Evolutionary conservation across 2,113 vertebrate genomes (phyloP), one percentile per base, ranked within the genome.

Genomic region (Megaceryle maxima): DNA sequence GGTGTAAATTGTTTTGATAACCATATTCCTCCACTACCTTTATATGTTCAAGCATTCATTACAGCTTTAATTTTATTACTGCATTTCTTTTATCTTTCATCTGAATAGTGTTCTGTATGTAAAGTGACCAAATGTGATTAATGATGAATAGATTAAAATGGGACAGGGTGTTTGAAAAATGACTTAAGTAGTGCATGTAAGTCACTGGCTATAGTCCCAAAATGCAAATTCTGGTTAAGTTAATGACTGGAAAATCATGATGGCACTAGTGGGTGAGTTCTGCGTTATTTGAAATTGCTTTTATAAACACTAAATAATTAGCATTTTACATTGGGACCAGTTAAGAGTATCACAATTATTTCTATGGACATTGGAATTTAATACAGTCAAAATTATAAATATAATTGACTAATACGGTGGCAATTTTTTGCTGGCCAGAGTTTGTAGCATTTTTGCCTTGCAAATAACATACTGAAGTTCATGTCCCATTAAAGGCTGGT

Each of bases 151-250:
- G 98, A 98, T 98, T 98, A 98, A 97, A 98, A 98, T 97, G 95
- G 98, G 98, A 98, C 97, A 98, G 97, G 97, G 98, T 97, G 96
- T 97, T 98, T 98, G 98, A 98, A 98, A 98, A 98, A 98, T 98
- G 98, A 97, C 98, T 98, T 98, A 97, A 98, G 98, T 97, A 98
- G 96, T 93, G 90, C 96, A 97, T 98, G 98, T 97, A 98, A 98
- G 97, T 98, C 98, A 98, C 97, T 98, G 98, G 98, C 98, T 97
- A 87, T 97, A 97, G 96, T 98, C 98, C 97, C 97, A 98, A 98
- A 98, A 98, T 98, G 98, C 98, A 98, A 98, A 98, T 98, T 98
- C 97, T 95, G 92, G 92, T 96, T 96, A 97, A 98, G 97, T 97
- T 98, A 98, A 98, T 98, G 98, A 98, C 98, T 98, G 97, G 98